A percentile compares a stretch with the other conserved stretches of the same genome.
These are phyloP conservation scores for rat (Rattus norvegicus) DNA, from an alignment of 2,113 vertebrate genomes.

Conservation along the genomic window GRCr8 NC_086020.1:7080501-7081000, in stretches of 20 bases:
- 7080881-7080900: conserved; percentile 81
- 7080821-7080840: conserved; percentile 91
- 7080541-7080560: no score
- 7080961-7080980: not conserved
- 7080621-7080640: no score
- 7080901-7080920: conserved; percentile 84
- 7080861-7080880: conserved; percentile 85
- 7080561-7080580: no score
- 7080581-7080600: no score
- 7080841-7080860: conserved; percentile 89
- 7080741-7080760: not conserved
- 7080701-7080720: not conserved
- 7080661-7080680: not conserved
- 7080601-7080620: no score
- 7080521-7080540: no score
- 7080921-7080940: conserved; percentile 84
- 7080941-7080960: not conserved
- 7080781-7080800: not conserved
- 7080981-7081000: not conserved
- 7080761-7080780: not conserved
- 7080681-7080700: not conserved
- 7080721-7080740: not conserved
- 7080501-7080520: no score
- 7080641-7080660: not conserved
- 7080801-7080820: conserved; percentile 81